phyloP scores from a whole-genome alignment of 2,113 vertebrate genomes.

The Rhizomys pruinosus region DNA sequence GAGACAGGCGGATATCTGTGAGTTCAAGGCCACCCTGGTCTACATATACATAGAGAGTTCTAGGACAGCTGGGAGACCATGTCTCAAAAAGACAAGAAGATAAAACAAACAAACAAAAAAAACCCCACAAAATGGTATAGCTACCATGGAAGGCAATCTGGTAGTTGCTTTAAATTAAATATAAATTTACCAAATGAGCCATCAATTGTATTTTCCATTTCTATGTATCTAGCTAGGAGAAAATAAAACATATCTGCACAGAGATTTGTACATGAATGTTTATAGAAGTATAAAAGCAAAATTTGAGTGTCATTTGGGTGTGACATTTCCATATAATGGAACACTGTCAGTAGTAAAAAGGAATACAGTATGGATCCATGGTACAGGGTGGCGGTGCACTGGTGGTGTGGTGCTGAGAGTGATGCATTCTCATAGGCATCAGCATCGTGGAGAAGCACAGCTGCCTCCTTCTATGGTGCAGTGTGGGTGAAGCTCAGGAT shows the following conservation, averaged over 20 bases:
- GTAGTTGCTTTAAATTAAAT: slow-evolving; percentile 13
- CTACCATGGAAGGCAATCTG: neutral
- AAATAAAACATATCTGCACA: slow-evolving; percentile 11
- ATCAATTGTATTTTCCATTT: neutral
- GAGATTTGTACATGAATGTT: neutral
- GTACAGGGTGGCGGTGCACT: neutral
- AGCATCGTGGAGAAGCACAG: neutral
- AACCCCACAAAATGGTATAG: neutral
- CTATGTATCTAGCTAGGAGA: neutral
- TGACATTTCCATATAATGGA: neutral
- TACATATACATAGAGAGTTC: too few relatives aligned
- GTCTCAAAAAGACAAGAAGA: too few relatives aligned
- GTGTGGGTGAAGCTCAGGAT: neutral
- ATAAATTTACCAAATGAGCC: neutral
- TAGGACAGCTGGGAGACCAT: too few relatives aligned
- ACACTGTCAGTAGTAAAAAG: neutral
- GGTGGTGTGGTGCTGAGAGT: neutral
- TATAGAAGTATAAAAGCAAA: neutral
- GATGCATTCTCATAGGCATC: neutral
- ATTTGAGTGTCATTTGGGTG: neutral
- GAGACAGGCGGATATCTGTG: too few relatives aligned
- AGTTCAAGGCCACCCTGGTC: too few relatives aligned
- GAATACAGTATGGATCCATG: neutral
- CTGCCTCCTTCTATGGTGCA: neutral
- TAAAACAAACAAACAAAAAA: too few relatives aligned